Evolutionary conservation across 2,888 invertebrate genomes (phyloP).

Genomic region (Taphrorychus bicolor): DNA sequence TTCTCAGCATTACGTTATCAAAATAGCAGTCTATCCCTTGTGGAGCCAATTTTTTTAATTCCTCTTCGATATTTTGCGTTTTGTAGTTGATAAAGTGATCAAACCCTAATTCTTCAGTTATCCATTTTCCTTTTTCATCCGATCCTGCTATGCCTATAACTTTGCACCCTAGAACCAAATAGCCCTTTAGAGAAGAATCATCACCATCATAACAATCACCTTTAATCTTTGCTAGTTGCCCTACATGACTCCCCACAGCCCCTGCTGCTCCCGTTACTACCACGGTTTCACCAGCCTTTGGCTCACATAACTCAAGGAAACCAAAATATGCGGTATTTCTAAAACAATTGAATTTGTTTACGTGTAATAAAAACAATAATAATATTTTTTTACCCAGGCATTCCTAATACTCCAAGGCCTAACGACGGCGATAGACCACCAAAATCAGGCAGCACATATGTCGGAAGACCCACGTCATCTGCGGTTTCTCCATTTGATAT

Average conservation of each 20-base stretch:
- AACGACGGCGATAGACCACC: constrained; percentile 68
- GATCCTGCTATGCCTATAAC: constrained; percentile 77
- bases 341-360: neutral
- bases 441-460: constrained; percentile 63
- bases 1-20: constrained; percentile 70
- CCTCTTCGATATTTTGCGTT: constrained; percentile 63
- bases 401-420: constrained; percentile 71
- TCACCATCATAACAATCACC: constrained; percentile 50
- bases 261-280: constrained; percentile 79
- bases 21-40: constrained; percentile 80
- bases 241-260: constrained; percentile 79
- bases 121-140: constrained; percentile 74
- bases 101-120: constrained; percentile 69
- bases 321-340: constrained; percentile 81
- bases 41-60: constrained; percentile 69
- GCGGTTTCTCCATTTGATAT: constrained; percentile 57
- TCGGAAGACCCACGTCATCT: neutral
- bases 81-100: constrained; percentile 78
- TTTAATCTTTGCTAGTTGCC: constrained; percentile 79
- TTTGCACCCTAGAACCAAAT: constrained; percentile 60
- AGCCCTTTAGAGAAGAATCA: too few relatives aligned
- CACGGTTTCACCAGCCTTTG: constrained; percentile 75
- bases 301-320: constrained; percentile 72
- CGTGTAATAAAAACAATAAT: too few relatives aligned
- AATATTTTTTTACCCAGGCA: constrained; percentile 76